phyloP scores from a whole-genome alignment of 2,113 vertebrate genomes.

The Malurus cyaneus region DNA sequence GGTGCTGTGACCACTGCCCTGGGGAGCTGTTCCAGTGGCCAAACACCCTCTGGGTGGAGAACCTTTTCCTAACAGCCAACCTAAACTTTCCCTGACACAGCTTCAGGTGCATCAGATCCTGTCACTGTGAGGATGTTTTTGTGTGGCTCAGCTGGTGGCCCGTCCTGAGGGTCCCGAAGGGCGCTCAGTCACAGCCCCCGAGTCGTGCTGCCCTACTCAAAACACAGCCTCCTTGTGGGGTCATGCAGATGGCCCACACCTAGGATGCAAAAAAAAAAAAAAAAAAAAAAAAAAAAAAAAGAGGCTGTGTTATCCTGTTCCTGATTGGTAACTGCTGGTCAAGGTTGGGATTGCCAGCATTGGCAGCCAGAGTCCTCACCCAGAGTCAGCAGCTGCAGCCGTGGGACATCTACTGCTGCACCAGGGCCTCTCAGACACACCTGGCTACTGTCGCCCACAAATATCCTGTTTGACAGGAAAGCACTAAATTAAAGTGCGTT shows the following conservation, averaged over 20 bases:
- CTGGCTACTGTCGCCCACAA: neutral
- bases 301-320: neutral
- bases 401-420: accelerated
- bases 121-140: neutral
- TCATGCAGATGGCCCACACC: neutral
- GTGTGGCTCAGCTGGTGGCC: neutral
- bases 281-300: neutral
- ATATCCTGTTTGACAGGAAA: neutral
- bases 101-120: neutral
- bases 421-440: neutral
- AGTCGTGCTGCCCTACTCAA: neutral
- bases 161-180: neutral
- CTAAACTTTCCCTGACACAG: neutral
- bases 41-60: neutral
- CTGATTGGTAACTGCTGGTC: neutral
- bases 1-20: neutral
- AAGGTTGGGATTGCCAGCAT: neutral
- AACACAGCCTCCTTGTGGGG: too few species aligned
- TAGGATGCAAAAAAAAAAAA: neutral
- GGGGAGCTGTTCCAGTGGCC: neutral
- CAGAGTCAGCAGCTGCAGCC: accelerated
- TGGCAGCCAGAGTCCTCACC: neutral
- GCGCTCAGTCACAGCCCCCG: neutral
- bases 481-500: accelerated
- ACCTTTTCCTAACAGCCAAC: neutral